A percentile compares a stretch with the other conserved stretches of the same genome.
phyloP scores from a whole-genome alignment of 1,140 invertebrate genomes.

The Dendroctonus valens region DNA sequence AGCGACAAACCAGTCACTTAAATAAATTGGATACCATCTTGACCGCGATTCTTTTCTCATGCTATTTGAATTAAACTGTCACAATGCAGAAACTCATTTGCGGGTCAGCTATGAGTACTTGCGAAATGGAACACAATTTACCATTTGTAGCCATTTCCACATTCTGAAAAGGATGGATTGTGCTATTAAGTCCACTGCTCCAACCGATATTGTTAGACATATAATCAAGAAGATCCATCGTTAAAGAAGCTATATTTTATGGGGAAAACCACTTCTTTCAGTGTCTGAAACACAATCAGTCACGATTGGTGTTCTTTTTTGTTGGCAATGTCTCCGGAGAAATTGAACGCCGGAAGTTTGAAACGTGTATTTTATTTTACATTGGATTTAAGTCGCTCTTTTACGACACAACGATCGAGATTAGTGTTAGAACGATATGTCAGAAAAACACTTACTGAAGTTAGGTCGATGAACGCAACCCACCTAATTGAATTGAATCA shows the following conservation, averaged over 20 bases:
- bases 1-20: constrained; percentile 7
- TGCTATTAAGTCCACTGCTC: constrained; percentile 13
- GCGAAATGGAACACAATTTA: constrained; percentile 22
- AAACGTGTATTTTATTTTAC: too few relatives aligned
- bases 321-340: too few relatives aligned
- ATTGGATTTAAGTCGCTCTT: too few relatives aligned
- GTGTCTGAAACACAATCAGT: too few relatives aligned
- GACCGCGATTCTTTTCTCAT: constrained; percentile 12
- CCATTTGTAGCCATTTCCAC: constrained; percentile 21
- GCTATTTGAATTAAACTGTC: constrained; percentile 17
- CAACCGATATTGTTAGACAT: constrained; percentile 14
- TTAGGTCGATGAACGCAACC: too few relatives aligned
- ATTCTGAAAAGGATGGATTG: constrained; percentile 20
- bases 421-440: background rate
- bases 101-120: constrained; percentile 13
- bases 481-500: too few relatives aligned
- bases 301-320: too few relatives aligned
- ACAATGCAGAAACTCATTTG: constrained; percentile 18
- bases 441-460: too few relatives aligned
- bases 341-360: too few relatives aligned
- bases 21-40: constrained; percentile 15
- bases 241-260: background rate
- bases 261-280: too few relatives aligned
- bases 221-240: constrained; percentile 17
- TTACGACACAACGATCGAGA: background rate